These are phyloP conservation scores for Nyleta sp. DNA, from an alignment of 2,888 invertebrate genomes.

Conservation along the genomic window DNA sequence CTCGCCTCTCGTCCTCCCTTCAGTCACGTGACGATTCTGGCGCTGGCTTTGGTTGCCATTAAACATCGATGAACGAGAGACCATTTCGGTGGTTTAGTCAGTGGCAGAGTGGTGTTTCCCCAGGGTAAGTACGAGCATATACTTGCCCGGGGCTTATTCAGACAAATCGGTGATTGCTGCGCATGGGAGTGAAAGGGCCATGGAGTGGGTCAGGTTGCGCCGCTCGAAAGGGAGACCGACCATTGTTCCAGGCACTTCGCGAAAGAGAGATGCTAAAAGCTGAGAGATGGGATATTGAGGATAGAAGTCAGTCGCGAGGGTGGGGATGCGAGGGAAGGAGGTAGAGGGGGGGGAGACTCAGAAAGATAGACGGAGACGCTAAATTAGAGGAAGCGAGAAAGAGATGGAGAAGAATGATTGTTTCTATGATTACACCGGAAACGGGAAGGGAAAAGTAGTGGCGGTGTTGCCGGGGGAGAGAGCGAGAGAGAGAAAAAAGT, in stretches of 20 bases:
- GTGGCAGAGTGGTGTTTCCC: conserved; percentile 76
- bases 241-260: conserved; percentile 39
- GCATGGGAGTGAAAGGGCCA: conserved; percentile 77
- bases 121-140: conserved; percentile 78
- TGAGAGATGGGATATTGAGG: conserved; percentile 58
- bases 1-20: background rate
- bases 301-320: conserved; percentile 44
- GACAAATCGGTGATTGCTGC: conserved; percentile 82
- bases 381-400: conserved; percentile 66
- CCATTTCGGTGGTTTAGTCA: conserved; percentile 63
- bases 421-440: conserved; percentile 82
- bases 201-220: conserved; percentile 52
- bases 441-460: conserved; percentile 69
- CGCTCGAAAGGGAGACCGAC: conserved; percentile 43
- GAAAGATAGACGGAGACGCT: conserved; percentile 63
- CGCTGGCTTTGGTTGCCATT: conserved; percentile 70
- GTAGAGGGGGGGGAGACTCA: conserved; percentile 35
- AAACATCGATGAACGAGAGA: conserved; percentile 76
- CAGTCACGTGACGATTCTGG: conserved; percentile 51
- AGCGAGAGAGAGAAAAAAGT: conserved; percentile 29
- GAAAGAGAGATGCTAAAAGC: conserved; percentile 46
- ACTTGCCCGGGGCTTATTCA: conserved; percentile 81
- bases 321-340: conserved; percentile 29
- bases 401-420: conserved; percentile 80
- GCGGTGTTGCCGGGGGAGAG: too few species aligned